Base-by-base conservation (phyloP, 2,797 vertebrate genomes). In the Gorsachius magnificus region DNA sequence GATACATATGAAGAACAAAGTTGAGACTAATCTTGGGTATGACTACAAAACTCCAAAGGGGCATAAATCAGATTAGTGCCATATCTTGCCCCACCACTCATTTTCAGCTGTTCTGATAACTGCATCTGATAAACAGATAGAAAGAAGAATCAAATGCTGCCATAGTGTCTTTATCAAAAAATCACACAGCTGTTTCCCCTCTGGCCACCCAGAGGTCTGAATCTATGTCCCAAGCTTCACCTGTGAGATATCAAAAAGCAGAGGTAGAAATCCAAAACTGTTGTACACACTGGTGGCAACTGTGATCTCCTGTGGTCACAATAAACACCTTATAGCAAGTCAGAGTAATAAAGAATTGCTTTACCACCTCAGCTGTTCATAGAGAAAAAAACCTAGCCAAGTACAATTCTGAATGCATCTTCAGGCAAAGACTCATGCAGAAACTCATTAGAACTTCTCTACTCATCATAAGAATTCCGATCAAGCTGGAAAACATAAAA, bases 401-500 rank as follows among this genome's bases (percentile, higher is more conserved):
- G 68, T 74, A 68, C 74, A 74, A 84, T 83, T 97, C 43, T 66
- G 64, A 95, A 90, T 68, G 82, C 87, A 92, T 96, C 90, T 96
- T 69, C n/a, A 90, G 90, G 68, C 53, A 85, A 60, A 61, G 83
- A 89, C 68, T 91, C 53, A 80, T 53, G 53, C 13, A 97, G 89
- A 97, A 97, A 82, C 54, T 93, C 79, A 97, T 97, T 87, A 96
- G 78, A 97, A 96, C 80, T 83, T 96, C 94, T 96, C 76, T 64
- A 33, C 51, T 96, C 83, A 91, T 96, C 94, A 68, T 51, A 96
- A 94, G 76, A 97, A 97, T 97, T 96, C 93, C 38, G 81, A 96
- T 97, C 97, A 97, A 97, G 87, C 91, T 93, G 70, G 87, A 95
- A 97, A 98, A 96, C 94, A 97, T 97, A 94, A 94, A 95, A 84